Evolutionary conservation across 2,797 vertebrate species (phyloP), one percentile per base, ranked within the genome.

Genomic region (Rhinogobio ventralis): DNA sequence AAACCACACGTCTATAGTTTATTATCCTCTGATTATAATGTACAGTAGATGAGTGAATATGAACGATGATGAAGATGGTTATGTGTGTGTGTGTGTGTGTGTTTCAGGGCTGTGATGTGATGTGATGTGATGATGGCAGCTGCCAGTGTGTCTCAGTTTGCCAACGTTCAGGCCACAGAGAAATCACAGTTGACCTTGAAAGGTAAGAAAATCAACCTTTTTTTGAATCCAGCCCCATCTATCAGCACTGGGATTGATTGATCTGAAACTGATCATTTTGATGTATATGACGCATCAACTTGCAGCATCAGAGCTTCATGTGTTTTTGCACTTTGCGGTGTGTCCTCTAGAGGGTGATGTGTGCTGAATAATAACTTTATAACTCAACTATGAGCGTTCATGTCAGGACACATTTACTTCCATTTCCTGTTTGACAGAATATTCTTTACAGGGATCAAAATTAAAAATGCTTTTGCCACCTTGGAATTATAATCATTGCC

Each of bases 121-220:
- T 82, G 55, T 82, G 66, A n/a, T 57, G 79, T 57, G 72, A 84
- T 42, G 62, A 99, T 99, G 97, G 97, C 97, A 84, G 94, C 97
- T 91, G 97, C 97, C 88, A 95, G 95, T 71, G 93, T 96, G 93
- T 97, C 92, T 94, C 95, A 96, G 95, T 91, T 96, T 91, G 95
- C 95, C 83, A 90, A 92, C 23, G 91, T 91, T 91, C 95, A 87
- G 64, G 92, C 94, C 85, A 92, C 94, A 36, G 97, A 97, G 90
- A 99, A 97, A 90, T 97, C 96, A 75, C 97, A 95, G 91, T 91
- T 98, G 68, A 97, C 94, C 1, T 91, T 99, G 86, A 99, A 97
- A 97, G 97, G 97, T 98, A 95, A 91, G 77, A 6, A 28, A 51
- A 20, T 5, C 39, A 17, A 14, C 13, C 0, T 19, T 8, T 25